These are phyloP conservation scores for Chaetodon trifascialis DNA, from an alignment of 2,113 vertebrate species.

Conservation along the genomic window DNA sequence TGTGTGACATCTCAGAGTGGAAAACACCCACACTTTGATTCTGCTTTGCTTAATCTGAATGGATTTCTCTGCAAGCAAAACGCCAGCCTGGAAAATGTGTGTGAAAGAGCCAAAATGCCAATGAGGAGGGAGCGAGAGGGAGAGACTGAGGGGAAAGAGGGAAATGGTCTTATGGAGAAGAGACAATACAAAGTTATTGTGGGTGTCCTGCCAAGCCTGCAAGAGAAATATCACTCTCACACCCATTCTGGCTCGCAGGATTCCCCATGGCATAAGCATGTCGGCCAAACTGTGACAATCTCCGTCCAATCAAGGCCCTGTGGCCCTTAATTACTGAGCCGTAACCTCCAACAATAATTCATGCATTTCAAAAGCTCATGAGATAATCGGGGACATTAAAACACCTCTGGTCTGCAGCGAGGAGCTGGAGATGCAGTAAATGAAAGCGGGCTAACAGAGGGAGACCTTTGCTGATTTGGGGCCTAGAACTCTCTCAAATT, in stretches of 20 bases:
- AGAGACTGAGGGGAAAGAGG: constrained; percentile 22
- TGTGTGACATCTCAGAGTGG: constrained; percentile 64
- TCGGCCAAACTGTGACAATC: constrained; percentile 71
- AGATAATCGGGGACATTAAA: constrained; percentile 75
- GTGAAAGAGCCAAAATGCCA: constrained; percentile 69
- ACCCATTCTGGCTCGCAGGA: constrained; percentile 60
- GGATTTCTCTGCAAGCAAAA: constrained; percentile 73
- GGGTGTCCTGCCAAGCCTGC: constrained; percentile 70
- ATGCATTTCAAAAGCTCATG: constrained; percentile 77
- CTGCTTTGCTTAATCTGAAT: constrained; percentile 77
- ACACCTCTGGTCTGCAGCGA: constrained; percentile 63
- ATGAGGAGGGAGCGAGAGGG: constrained; percentile 44
- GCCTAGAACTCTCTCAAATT: constrained; percentile 48
- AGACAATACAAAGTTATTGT: constrained; percentile 69
- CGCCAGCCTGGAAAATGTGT: constrained; percentile 61
- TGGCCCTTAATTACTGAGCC: constrained; percentile 79
- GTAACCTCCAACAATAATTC: constrained; percentile 79
- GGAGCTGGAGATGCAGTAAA: constrained; percentile 65
- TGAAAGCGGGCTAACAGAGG: constrained; percentile 73
- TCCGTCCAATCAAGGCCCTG: constrained; percentile 72
- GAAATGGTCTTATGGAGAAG: constrained; percentile 53
- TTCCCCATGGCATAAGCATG: constrained; percentile 55
- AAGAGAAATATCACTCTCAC: constrained; percentile 61
- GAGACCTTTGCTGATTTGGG: constrained; percentile 60
- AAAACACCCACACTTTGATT: constrained; percentile 68